Evolutionary conservation across 2,888 invertebrate species (phyloP).

Genomic region (Nebria salina): DNA sequence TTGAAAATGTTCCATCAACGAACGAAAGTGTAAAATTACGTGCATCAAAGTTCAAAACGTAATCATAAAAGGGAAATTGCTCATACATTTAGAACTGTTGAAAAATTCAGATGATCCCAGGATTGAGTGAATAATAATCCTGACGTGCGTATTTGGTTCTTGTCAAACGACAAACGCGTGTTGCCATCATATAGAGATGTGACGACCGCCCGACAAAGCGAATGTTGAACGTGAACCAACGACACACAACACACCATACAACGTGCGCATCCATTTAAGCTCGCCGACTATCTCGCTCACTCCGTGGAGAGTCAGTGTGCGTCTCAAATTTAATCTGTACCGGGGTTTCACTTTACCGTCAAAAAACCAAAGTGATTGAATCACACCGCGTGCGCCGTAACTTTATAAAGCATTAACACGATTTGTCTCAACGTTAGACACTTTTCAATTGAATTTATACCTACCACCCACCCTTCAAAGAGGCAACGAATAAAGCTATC

Average conservation of each 20-base stretch:
- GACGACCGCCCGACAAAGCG: background rate
- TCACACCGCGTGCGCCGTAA: constrained; percentile 55
- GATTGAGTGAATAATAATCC: background rate
- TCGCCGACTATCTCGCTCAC: background rate
- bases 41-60: too few relatives aligned
- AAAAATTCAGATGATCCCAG: background rate
- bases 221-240: background rate
- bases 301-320: constrained; percentile 10
- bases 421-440: constrained; percentile 54
- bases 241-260: background rate
- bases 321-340: constrained; percentile 45
- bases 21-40: too few relatives aligned
- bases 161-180: background rate
- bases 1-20: too few relatives aligned
- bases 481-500: too few relatives aligned
- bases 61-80: background rate
- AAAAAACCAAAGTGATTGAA: constrained; percentile 55
- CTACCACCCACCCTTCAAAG: background rate
- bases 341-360: constrained; percentile 43
- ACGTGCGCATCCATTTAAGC: constrained; percentile 1
- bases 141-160: background rate
- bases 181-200: background rate
- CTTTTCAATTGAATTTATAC: constrained; percentile 54
- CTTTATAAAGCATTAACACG: constrained; percentile 57
- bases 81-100: background rate